These are phyloP conservation scores for Tuta absoluta DNA, from an alignment of 2,888 invertebrate genomes.

Conservation along the genomic window DNA sequence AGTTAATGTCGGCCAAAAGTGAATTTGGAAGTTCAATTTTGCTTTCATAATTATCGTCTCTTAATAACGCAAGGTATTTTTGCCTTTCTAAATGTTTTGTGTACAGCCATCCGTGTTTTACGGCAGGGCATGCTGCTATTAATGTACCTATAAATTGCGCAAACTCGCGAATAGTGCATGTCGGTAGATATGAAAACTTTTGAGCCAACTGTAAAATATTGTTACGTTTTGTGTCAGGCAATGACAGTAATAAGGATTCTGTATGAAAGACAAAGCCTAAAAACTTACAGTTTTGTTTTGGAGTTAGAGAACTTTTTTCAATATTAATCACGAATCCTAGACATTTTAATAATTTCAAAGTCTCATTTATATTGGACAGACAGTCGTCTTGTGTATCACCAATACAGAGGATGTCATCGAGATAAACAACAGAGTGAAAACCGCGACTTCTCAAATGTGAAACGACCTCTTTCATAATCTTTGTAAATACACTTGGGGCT, in stretches of 20 bases:
- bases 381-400: background rate
- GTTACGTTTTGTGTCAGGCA: background rate
- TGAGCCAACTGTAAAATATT: background rate
- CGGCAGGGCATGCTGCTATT: conserved; percentile 38
- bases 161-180: background rate
- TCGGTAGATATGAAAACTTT: background rate
- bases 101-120: conserved; percentile 37
- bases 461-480: background rate
- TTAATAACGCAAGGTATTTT: conserved; percentile 27
- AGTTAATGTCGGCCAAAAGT: conserved; percentile 33
- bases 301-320: background rate
- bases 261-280: background rate
- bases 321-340: background rate
- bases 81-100: conserved; percentile 33
- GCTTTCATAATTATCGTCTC: conserved; percentile 28
- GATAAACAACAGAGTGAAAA: background rate
- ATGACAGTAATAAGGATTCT: background rate
- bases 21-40: conserved; percentile 23
- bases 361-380: background rate
- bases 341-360: background rate
- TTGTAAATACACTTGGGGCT: background rate
- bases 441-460: background rate
- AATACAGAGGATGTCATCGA: background rate
- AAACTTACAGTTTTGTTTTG: background rate
- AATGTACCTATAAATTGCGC: background rate